These are phyloP conservation scores for Kryptopterus vitreolus DNA, from an alignment of 2,797 vertebrate species.

Conservation along the genomic window DNA sequence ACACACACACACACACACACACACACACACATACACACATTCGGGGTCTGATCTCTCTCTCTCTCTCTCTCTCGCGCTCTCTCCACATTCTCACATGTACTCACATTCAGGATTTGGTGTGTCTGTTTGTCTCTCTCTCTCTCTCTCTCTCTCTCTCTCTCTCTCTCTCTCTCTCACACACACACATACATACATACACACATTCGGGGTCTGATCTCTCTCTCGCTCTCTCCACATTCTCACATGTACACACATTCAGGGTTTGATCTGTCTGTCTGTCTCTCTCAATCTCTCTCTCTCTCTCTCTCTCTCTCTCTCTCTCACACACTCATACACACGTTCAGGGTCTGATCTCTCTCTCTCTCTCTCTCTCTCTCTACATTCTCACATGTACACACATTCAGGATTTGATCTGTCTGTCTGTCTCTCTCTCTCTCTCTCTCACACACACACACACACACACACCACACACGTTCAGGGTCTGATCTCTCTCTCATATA, in stretches of 20 bases:
- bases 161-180: not conserved
- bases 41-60: not conserved
- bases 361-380: not conserved
- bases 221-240: not conserved
- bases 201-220: not conserved
- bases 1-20: not conserved
- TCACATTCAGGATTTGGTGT: not conserved
- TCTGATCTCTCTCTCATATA: not conserved
- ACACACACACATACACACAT: no score
- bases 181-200: no score
- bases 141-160: not conserved
- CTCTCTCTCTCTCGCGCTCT: no score
- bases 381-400: no score
- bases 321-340: not conserved
- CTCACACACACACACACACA: not conserved
- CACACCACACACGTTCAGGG: not conserved
- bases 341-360: not conserved
- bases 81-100: no score
- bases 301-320: not conserved
- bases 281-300: no score
- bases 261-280: not conserved
- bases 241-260: no score
- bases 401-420: not conserved
- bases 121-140: not conserved
- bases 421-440: not conserved